These are phyloP conservation scores for Spondyliosoma cantharus DNA, from an alignment of 2,797 vertebrate species.

Conservation along the genomic window DNA sequence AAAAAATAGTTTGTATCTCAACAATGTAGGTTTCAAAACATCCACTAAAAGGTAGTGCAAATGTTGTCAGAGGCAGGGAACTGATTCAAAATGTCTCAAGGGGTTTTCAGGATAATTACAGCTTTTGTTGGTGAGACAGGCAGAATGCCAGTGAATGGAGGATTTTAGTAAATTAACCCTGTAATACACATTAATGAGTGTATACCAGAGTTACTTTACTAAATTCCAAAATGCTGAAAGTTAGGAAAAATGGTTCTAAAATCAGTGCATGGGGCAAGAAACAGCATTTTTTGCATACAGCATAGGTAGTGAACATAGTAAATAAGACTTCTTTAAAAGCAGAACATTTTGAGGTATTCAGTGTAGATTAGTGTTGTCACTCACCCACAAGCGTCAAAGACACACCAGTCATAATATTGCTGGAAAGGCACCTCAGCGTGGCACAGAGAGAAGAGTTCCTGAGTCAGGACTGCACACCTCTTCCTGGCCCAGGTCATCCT, in stretches of 20 bases:
- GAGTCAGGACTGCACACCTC: constrained; percentile 84
- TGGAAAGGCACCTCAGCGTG: constrained; percentile 88
- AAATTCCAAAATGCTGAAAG: neutral
- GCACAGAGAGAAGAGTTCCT: constrained; percentile 85
- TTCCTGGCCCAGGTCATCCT: constrained; percentile 88
- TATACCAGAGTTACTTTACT: no score
- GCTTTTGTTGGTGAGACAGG: neutral
- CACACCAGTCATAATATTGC: constrained; percentile 91
- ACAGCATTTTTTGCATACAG: neutral
- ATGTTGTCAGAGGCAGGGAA: neutral
- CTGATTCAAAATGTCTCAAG: neutral
- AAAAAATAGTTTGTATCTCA: neutral
- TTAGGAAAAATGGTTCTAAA: neutral
- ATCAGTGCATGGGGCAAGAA: neutral
- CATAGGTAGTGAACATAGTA: neutral
- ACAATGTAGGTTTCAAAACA: constrained; percentile 1
- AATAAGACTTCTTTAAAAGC: neutral
- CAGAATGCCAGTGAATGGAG: neutral
- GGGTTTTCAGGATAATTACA: neutral
- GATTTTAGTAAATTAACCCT: neutral
- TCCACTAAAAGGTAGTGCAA: neutral
- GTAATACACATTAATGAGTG: no score
- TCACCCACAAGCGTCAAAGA: constrained; percentile 93
- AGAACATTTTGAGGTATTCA: neutral
- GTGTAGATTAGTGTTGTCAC: constrained; percentile 47